Conservation (phyloP, 2,888 invertebrate species). For the Erynnis tages region DNA sequence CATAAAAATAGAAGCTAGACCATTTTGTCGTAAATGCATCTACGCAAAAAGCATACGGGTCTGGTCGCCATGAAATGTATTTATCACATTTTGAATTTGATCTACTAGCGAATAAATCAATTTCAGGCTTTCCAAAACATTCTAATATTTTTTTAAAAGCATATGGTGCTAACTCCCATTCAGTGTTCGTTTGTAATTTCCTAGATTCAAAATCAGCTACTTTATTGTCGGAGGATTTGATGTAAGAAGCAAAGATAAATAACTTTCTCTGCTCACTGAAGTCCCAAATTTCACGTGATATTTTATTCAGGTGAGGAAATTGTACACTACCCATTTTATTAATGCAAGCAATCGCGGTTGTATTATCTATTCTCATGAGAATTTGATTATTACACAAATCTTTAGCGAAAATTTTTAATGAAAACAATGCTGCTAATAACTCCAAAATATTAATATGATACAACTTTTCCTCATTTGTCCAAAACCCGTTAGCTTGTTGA, state of each 20-base stretch:
- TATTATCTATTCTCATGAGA: constrained; percentile 21
- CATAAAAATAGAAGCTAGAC: constrained; percentile 25
- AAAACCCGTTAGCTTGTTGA: constrained; percentile 1
- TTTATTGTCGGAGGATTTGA: constrained; percentile 19
- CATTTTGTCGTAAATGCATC: constrained; percentile 29
- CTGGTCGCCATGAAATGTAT: constrained; percentile 23
- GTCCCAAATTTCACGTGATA: constrained; percentile 20
- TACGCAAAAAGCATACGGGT: constrained; percentile 14
- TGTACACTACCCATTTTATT: constrained; percentile 30
- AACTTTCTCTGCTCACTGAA: constrained; percentile 26
- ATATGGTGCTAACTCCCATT: constrained; percentile 16
- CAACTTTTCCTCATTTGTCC: constrained; percentile 1
- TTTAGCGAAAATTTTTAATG: constrained; percentile 17
- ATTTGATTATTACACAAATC: neutral
- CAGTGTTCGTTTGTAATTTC: constrained; percentile 22
- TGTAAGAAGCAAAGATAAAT: constrained; percentile 23
- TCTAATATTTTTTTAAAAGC: constrained; percentile 10
- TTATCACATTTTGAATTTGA: constrained; percentile 23
- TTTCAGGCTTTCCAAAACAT: neutral
- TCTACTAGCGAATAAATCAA: constrained; percentile 28
- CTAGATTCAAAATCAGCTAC: constrained; percentile 23
- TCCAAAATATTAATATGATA: constrained; percentile 30
- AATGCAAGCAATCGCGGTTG: constrained; percentile 27
- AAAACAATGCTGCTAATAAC: constrained; percentile 26
- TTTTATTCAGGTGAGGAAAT: constrained; percentile 19